Conservation (phyloP, 2,797 vertebrate species). For the Pampus argenteus region DNA sequence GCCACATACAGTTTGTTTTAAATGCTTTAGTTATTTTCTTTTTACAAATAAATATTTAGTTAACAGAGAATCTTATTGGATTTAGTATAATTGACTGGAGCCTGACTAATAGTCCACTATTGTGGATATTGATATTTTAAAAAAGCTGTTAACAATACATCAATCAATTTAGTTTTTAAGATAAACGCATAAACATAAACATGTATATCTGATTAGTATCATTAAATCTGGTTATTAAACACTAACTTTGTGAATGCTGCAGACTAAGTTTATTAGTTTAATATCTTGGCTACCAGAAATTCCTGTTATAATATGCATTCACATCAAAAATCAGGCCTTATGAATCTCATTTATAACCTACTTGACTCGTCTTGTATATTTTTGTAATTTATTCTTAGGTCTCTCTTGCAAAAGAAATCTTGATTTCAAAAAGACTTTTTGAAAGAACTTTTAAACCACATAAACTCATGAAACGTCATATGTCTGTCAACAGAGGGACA, state of each 20-base stretch:
- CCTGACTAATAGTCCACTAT: background rate
- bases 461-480: background rate
- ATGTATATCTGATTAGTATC: background rate
- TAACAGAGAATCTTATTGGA: background rate
- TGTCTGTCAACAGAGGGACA: background rate
- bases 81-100: background rate
- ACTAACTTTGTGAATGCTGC: background rate
- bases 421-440: too few relatives aligned
- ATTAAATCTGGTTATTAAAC: background rate
- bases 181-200: background rate
- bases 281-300: too few relatives aligned
- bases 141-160: too few relatives aligned
- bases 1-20: background rate
- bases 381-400: too few relatives aligned
- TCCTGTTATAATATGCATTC: too few relatives aligned
- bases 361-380: background rate
- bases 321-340: too few relatives aligned
- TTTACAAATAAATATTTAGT: background rate
- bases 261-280: too few relatives aligned
- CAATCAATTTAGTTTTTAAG: background rate
- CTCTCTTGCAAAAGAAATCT: too few relatives aligned
- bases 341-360: too few relatives aligned
- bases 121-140: background rate
- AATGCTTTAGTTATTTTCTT: background rate
- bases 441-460: background rate